phyloP scores from a whole-genome alignment of 1,140 invertebrate genomes.

The Sweltsa coloradensis region DNA sequence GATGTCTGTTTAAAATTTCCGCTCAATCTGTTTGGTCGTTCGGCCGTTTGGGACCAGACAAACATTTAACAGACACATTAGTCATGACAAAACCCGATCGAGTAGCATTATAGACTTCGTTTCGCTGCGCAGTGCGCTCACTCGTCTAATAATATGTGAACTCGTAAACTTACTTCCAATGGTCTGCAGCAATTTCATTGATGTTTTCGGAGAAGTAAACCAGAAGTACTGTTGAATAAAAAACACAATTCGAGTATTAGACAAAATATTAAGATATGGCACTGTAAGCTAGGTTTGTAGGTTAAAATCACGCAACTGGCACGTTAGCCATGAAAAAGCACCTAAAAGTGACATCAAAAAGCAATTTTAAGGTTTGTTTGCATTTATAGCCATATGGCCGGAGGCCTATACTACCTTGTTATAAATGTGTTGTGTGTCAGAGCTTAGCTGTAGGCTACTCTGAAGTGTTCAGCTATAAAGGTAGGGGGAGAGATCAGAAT shows the following conservation, averaged over 20 bases:
- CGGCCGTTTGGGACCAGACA: too few relatives aligned
- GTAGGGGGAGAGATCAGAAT: too few relatives aligned
- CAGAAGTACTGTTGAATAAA: conserved; percentile 50
- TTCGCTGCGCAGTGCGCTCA: background rate
- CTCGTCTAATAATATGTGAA: background rate
- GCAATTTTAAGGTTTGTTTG: background rate
- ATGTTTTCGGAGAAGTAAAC: conserved; percentile 82
- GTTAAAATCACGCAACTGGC: background rate
- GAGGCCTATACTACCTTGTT: background rate
- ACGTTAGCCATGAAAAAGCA: conserved; percentile 9
- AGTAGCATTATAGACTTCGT: too few relatives aligned
- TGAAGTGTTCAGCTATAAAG: too few relatives aligned
- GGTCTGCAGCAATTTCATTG: conserved; percentile 69
- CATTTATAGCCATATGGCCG: background rate
- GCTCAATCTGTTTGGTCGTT: too few relatives aligned
- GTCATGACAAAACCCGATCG: too few relatives aligned
- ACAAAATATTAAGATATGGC: background rate
- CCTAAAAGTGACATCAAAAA: conserved; percentile 7
- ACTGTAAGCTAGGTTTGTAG: background rate
- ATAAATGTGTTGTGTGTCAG: too few relatives aligned
- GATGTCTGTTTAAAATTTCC: too few relatives aligned
- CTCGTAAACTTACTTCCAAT: conserved; percentile 52
- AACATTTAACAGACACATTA: too few relatives aligned
- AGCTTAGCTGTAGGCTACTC: too few relatives aligned
- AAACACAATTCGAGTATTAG: background rate